Conservation (phyloP, 2,113 vertebrate genomes). For the Centrocercus urophasianus region DNA sequence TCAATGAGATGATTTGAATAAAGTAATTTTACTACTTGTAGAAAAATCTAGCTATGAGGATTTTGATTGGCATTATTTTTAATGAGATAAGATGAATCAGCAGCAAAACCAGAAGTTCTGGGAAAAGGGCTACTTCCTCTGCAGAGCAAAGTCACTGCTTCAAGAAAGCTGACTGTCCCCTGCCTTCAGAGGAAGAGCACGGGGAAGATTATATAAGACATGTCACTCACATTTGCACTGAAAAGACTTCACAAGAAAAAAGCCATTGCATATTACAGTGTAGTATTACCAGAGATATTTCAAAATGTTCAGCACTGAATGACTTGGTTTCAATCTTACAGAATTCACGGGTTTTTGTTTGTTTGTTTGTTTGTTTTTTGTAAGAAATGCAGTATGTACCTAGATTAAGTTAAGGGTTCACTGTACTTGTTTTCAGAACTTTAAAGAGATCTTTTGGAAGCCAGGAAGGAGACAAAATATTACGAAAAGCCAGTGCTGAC, state of each 20-base stretch:
- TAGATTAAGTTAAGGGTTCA: neutral
- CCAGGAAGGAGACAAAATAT: neutral
- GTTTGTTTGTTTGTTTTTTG: neutral
- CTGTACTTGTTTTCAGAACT: neutral
- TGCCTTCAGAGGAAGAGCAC: neutral
- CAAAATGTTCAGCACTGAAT: neutral
- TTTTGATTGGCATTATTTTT: neutral
- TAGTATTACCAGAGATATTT: neutral
- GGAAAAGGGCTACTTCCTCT: neutral
- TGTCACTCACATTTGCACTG: neutral
- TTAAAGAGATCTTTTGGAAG: neutral
- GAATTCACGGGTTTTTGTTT: neutral
- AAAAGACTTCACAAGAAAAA: neutral
- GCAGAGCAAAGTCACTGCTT: neutral
- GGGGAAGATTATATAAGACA: neutral
- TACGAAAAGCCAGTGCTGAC: neutral
- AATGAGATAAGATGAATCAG: neutral
- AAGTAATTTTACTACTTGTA: neutral
- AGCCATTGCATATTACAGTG: neutral
- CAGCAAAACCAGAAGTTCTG: neutral
- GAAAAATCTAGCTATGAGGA: neutral
- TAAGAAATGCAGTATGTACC: neutral
- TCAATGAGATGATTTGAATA: neutral
- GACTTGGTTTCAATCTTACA: neutral
- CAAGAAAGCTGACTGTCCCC: neutral